A percentile compares a stretch with the other conserved stretches of the same genome.
Conservation (phyloP, 2,888 invertebrate species). For the Nipponacmea schrenckii region DNA sequence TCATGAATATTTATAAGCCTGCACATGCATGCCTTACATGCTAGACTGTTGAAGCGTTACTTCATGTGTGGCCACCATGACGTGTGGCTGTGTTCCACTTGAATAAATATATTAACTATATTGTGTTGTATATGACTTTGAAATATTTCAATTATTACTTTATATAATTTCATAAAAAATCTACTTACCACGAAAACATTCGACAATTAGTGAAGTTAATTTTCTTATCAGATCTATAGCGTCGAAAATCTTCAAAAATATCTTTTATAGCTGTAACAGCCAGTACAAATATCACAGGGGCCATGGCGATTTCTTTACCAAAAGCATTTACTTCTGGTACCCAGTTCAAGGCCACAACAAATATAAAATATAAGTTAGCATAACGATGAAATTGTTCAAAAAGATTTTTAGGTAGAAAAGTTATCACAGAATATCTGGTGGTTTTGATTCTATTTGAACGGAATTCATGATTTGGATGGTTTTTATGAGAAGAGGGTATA, state of each 20-base stretch:
- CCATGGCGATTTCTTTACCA: constrained; percentile 94
- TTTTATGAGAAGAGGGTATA: constrained; percentile 36
- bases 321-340: constrained; percentile 87
- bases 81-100: too few species aligned
- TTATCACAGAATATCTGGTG: constrained; percentile 86
- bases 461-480: constrained; percentile 54
- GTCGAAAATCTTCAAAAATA: constrained; percentile 90
- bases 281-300: constrained; percentile 93
- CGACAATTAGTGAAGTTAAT: constrained; percentile 93
- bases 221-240: constrained; percentile 89
- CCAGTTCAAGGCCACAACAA: constrained; percentile 96
- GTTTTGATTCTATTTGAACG: constrained; percentile 58
- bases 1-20: too few species aligned
- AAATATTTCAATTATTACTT: too few species aligned
- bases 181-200: constrained; percentile 86
- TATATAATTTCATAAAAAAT: background rate
- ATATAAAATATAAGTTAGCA: constrained; percentile 97
- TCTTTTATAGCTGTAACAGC: constrained; percentile 95
- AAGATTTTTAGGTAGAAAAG: constrained; percentile 94
- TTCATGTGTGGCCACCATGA: too few species aligned
- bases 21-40: too few species aligned
- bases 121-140: too few species aligned
- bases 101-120: too few species aligned
- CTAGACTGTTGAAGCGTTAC: too few species aligned
- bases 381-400: constrained; percentile 97